Percentiles rank a stretch among this genome's conserved stretches.
Conservation (phyloP, 2,113 vertebrate species). For the Cettia cetti region DNA sequence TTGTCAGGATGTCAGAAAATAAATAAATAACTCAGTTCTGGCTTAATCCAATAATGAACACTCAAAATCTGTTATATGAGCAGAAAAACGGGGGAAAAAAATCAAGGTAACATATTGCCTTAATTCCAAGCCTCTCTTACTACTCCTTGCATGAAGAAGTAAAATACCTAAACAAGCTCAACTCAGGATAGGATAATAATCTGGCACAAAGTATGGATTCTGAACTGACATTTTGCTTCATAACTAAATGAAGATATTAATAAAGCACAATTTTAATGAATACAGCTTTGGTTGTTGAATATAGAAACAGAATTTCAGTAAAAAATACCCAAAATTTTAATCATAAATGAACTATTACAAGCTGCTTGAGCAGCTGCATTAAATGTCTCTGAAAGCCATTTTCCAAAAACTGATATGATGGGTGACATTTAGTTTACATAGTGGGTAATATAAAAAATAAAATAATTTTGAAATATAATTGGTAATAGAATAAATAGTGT, state of each 20-base stretch:
- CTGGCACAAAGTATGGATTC: background rate
- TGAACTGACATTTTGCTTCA: background rate
- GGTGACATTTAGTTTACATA: constrained; percentile 61
- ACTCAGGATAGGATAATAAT: background rate
- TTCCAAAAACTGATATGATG: constrained; percentile 25
- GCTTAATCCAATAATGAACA: background rate
- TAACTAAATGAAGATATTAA: background rate
- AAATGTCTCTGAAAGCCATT: constrained; percentile 33
- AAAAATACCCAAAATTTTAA: constrained; percentile 8
- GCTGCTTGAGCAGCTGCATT: background rate
- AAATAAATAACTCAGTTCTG: background rate
- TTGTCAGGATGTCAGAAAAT: background rate
- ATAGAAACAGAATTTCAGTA: constrained; percentile 1
- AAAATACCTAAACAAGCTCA: background rate
- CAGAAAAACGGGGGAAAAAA: background rate
- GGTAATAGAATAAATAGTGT: constrained; percentile 56
- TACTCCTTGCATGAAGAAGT: background rate
- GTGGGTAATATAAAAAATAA: constrained; percentile 34
- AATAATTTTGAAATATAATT: constrained; percentile 49
- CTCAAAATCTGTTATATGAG: background rate
- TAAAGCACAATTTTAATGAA: constrained; percentile 20
- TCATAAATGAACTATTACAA: constrained; percentile 42
- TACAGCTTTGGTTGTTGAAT: background rate
- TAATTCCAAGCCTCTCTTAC: background rate
- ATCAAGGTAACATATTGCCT: background rate